Base-by-base conservation (phyloP, 2,797 vertebrate genomes). In the Molossus alvarezi region DNA sequence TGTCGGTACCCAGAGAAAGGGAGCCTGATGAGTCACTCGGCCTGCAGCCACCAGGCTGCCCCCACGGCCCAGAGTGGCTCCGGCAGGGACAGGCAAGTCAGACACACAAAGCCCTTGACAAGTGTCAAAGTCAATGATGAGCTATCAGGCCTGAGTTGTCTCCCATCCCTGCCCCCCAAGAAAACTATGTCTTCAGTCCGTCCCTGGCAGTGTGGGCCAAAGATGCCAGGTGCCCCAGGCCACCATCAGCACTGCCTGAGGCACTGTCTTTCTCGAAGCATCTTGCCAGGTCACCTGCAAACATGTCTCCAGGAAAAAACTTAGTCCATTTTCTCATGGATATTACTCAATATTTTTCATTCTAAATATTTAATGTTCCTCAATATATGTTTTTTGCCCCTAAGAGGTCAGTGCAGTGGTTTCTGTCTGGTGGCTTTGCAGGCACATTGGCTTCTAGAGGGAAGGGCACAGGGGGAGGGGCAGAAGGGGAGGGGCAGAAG, bases 361-460 rank as follows among this genome's bases (percentile, higher is more conserved):
- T 67, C 53, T 83, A 80, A 9, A 65, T 89, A 75, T 51, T 75
- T 93, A 60, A 75, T 60, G 29, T 75, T 93, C 29, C 45, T 21
- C 18, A 51, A 95, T 89, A 95, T 3, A 90, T 53, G 86, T 60
- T 73, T 88, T 60, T 41, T 55, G 51, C 33, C 55, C 41, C 33
- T n/a, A 67, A 84, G 3, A 62, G 21, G 2, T 10, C 41, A 33
- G 48, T 90, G 48, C 25, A 51, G 53, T 90, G 64, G 2, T 53
- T 88, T 86, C 75, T 85, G 15, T 92, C 25, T 90, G 77, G 3
- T n/a, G 5, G 83, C 48, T 77, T 25, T 3, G 9, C 10, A 25
- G 81, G 18, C 13, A 25, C 15, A 55, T 89, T 87, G 76, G 14
- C 23, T 72, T 97, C 64, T 45, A 75, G 41, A 41, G 41, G 41